phyloP scores from a whole-genome alignment of 2,888 invertebrate species.

The Trissonchulus sp. region DNA sequence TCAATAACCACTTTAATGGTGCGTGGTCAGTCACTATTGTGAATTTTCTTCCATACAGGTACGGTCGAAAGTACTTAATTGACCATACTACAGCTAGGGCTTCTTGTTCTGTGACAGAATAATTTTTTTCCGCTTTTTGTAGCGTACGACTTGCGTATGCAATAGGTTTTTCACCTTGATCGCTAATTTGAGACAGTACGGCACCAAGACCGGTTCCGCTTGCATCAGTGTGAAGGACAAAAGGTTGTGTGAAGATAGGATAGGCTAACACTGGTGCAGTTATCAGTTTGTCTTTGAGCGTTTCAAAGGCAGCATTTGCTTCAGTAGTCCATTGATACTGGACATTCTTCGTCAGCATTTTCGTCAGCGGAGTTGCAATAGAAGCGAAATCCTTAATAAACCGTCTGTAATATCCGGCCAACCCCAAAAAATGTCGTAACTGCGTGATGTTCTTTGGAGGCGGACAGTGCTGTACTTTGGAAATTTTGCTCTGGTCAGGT shows the following conservation, averaged over 20 bases:
- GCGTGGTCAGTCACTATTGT: constrained; percentile 21
- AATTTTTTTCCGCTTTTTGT: constrained; percentile 21
- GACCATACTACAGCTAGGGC: constrained; percentile 18
- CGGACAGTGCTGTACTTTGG: not conserved
- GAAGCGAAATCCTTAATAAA: constrained; percentile 11
- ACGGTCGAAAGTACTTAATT: constrained; percentile 14
- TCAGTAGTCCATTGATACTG: not conserved
- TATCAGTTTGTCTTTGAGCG: not conserved
- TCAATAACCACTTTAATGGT: constrained; percentile 11
- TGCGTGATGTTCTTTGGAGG: not conserved
- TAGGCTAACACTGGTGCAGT: not conserved
- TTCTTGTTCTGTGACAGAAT: constrained; percentile 22
- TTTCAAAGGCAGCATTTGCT: constrained; percentile 10
- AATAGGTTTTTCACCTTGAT: not conserved
- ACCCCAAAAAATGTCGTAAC: not conserved
- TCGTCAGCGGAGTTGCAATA: not conserved
- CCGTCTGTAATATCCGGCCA: not conserved
- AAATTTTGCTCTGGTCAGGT: not conserved
- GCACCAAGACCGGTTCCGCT: constrained; percentile 16
- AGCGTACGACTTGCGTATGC: constrained; percentile 18
- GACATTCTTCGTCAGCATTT: not conserved
- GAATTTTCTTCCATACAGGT: constrained; percentile 19
- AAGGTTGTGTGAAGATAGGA: constrained; percentile 15
- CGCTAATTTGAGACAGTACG: constrained; percentile 17
- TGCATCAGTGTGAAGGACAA: constrained; percentile 25